phyloP scores from a whole-genome alignment of 2,797 vertebrate genomes.

The Dipus sagitta region DNA sequence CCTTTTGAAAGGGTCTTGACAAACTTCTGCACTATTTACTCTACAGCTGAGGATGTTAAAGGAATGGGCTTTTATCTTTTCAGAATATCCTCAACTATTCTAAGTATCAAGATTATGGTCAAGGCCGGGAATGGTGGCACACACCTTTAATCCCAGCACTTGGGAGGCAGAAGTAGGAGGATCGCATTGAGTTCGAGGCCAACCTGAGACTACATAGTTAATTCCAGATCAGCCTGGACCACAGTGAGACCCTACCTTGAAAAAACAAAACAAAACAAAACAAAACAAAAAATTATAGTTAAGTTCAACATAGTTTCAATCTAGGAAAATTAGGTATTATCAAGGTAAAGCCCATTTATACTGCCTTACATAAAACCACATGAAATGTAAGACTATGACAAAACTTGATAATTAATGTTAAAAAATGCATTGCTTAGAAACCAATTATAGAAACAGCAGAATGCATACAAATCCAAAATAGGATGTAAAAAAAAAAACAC shows the following conservation, averaged over 20 bases:
- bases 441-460: conserved; percentile 75
- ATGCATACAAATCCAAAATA: conserved; percentile 73
- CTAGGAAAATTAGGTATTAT: conserved; percentile 26
- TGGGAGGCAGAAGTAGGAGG: no score
- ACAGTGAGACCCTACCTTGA: no score
- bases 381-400: conserved; percentile 73
- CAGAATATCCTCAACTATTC: conserved; percentile 5
- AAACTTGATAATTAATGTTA: conserved; percentile 77
- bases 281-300: not conserved
- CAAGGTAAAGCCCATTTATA: conserved; percentile 50
- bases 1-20: not conserved
- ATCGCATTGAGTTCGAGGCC: no score
- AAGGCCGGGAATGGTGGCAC: not conserved
- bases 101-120: conserved; percentile 45
- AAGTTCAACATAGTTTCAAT: conserved; percentile 59
- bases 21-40: conserved; percentile 40
- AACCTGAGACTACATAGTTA: no score
- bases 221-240: no score
- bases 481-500: conserved; percentile 48
- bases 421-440: conserved; percentile 76
- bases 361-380: conserved; percentile 51
- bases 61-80: conserved; percentile 28
- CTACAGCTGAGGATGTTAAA: conserved; percentile 24
- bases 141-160: no score
- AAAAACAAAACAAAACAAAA: no score